These are phyloP conservation scores for rabbit (Oryctolagus cuniculus) DNA, from an alignment of 2,113 vertebrate species.

Conservation along the genomic window mOryCun1.1 NC_091453.1:111012001-111012500, in stretches of 20 bases:
- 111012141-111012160: too few species aligned
- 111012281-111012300: not conserved
- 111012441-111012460: constrained; percentile 34
- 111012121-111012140: too few species aligned
- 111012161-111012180: too few species aligned
- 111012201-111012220: not conserved
- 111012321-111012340: constrained; percentile 43
- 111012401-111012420: constrained; percentile 57
- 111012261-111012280: constrained; percentile 23
- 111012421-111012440: not conserved
- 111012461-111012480: constrained; percentile 42
- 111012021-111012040: constrained; percentile 25
- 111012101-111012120: not conserved
- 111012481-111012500: constrained; percentile 19
- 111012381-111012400: not conserved
- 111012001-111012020: not conserved
- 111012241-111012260: not conserved
- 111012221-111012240: constrained; percentile 24
- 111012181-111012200: not conserved
- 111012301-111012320: not conserved
- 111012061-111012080: not conserved
- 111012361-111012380: constrained; percentile 39
- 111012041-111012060: not conserved
- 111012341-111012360: constrained; percentile 57
- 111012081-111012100: not conserved